phyloP scores from a whole-genome alignment of 35 echinoderm and acorn worm genomes.

The Apostichopus japonicus region DNA sequence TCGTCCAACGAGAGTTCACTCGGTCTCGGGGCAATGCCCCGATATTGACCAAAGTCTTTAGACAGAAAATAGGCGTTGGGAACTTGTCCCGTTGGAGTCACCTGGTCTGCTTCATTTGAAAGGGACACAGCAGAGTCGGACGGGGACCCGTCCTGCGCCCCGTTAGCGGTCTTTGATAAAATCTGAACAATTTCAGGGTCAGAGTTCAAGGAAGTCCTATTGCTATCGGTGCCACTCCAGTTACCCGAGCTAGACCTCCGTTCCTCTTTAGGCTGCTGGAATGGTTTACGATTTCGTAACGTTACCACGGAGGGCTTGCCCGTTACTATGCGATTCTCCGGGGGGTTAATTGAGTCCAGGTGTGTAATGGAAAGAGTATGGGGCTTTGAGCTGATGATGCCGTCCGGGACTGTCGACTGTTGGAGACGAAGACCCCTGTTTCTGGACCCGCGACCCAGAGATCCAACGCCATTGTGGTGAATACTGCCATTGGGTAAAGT shows the following conservation, averaged over 20 bases:
- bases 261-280: slow-evolving; percentile 78
- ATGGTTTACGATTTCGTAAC: slow-evolving; percentile 73
- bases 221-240: slow-evolving; percentile 95
- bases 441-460: neutral
- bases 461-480: slow-evolving; percentile 38
- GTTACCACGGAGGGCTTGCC: slow-evolving; percentile 47
- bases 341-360: slow-evolving; percentile 7
- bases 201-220: slow-evolving; percentile 90
- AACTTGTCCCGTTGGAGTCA: slow-evolving; percentile 56
- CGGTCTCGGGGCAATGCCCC: slow-evolving; percentile 2
- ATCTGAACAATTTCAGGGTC: slow-evolving; percentile 69
- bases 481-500: slow-evolving; percentile 36
- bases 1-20: neutral
- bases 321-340: slow-evolving; percentile 9
- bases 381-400: slow-evolving; percentile 51
- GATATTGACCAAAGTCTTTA: slow-evolving; percentile 51
- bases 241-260: slow-evolving; percentile 96
- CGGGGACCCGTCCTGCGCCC: slow-evolving; percentile 55
- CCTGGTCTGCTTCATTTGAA: slow-evolving; percentile 71
- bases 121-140: slow-evolving; percentile 98
- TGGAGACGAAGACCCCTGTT: slow-evolving; percentile 49
- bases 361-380: slow-evolving; percentile 60
- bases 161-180: slow-evolving; percentile 24
- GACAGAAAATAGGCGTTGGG: slow-evolving; percentile 45
- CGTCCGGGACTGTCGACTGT: slow-evolving; percentile 42